A percentile compares a stretch with the other conserved stretches of the same genome.
Evolutionary conservation across 1,140 invertebrate genomes (phyloP).

Genomic region (Saccostrea echinata): DNA sequence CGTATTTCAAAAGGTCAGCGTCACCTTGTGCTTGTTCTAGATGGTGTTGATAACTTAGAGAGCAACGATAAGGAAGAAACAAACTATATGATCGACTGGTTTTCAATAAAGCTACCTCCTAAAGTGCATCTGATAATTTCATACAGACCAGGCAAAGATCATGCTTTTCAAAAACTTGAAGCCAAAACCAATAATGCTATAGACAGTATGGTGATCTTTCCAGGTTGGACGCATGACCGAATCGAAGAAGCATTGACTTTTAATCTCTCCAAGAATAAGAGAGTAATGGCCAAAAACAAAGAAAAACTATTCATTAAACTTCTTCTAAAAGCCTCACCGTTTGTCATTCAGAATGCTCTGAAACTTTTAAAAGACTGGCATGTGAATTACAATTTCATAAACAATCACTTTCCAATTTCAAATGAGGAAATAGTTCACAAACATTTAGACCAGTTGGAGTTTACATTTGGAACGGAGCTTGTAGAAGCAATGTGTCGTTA

Average conservation of each 20-base stretch:
- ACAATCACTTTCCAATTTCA: background rate
- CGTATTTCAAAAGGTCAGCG: slow-evolving; percentile 60
- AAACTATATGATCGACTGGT: slow-evolving; percentile 56
- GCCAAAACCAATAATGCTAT: slow-evolving; percentile 48
- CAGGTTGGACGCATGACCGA: slow-evolving; percentile 48
- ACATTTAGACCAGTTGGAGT: slow-evolving; percentile 51
- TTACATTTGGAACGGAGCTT: slow-evolving; percentile 48
- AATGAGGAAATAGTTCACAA: slow-evolving; percentile 31
- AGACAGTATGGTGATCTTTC: slow-evolving; percentile 54
- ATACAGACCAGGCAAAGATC: slow-evolving; percentile 38
- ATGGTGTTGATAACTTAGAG: slow-evolving; percentile 55
- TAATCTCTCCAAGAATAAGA: slow-evolving; percentile 44
- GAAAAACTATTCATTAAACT: slow-evolving; percentile 44
- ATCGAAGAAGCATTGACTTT: slow-evolving; percentile 44
- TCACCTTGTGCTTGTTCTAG: slow-evolving; percentile 62
- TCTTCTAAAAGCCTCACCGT: slow-evolving; percentile 42
- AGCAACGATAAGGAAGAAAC: background rate
- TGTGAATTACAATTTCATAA: slow-evolving; percentile 28
- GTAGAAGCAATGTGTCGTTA: slow-evolving; percentile 54
- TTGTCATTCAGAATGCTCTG: slow-evolving; percentile 20
- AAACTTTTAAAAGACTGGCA: slow-evolving; percentile 45
- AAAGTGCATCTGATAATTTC: slow-evolving; percentile 64
- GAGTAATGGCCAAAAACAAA: slow-evolving; percentile 55
- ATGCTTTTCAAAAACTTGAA: slow-evolving; percentile 49
- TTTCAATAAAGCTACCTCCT: slow-evolving; percentile 57